A percentile compares a stretch with the other conserved stretches of the same genome.
Evolutionary conservation across 53 echinoderm and acorn worm species (phyloP).

Genomic region (Mesocentrotus franciscanus): DNA sequence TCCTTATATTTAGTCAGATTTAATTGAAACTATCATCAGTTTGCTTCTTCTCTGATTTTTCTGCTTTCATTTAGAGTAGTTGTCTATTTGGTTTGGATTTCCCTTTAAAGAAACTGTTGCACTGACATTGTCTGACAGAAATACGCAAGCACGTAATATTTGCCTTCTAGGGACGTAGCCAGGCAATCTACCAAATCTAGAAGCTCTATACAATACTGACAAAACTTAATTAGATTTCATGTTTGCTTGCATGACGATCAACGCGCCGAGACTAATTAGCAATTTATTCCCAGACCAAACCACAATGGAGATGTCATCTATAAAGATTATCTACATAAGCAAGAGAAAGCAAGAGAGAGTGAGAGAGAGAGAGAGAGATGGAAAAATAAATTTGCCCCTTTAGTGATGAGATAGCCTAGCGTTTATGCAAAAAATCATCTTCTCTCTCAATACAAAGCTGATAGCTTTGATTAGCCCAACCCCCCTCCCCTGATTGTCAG

Average conservation of each 20-base stretch:
- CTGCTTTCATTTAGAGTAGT: too few species aligned
- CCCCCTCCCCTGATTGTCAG: too few species aligned
- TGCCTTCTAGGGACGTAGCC: not conserved
- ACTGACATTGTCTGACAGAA: too few species aligned
- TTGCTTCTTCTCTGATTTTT: too few species aligned
- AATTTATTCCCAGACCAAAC: not conserved
- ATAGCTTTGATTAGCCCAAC: too few species aligned
- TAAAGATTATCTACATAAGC: not conserved
- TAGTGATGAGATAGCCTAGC: too few species aligned
- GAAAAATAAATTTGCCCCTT: not conserved
- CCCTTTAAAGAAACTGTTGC: not conserved
- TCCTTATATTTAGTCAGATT: too few species aligned
- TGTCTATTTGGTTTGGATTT: too few species aligned
- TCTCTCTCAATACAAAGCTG: too few species aligned
- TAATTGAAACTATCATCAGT: too few species aligned
- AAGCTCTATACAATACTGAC: not conserved
- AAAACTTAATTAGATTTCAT: slow-evolving; percentile 28
- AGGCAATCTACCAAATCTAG: not conserved
- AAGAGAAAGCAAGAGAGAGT: not conserved
- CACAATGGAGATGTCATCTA: not conserved
- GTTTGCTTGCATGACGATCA: slow-evolving; percentile 32
- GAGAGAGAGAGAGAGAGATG: not conserved
- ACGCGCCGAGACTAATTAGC: not conserved
- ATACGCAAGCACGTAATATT: not conserved
- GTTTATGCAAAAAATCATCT: too few species aligned